These are phyloP conservation scores for Macrotrachela quadricornifera DNA, from an alignment of 1,140 invertebrate genomes.

Conservation along the genomic window DNA sequence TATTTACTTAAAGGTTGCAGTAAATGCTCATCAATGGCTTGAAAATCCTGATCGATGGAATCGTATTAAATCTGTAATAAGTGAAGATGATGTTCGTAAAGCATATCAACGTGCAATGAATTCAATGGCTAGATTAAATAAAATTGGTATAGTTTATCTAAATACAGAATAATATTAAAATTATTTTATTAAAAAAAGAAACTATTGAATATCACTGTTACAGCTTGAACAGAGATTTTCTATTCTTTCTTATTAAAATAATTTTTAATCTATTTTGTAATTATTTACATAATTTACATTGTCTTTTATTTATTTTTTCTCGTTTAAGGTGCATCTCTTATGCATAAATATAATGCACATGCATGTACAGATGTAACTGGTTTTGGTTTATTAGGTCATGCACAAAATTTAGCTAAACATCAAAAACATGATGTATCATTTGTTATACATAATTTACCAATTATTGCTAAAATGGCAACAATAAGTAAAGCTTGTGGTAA, in stretches of 20 bases:
- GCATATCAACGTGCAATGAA: slow-evolving; percentile 88
- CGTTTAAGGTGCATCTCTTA: slow-evolving; percentile 59
- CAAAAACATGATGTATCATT: slow-evolving; percentile 93
- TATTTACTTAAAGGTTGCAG: no score
- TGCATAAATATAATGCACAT: slow-evolving; percentile 95
- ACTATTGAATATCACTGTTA: background rate
- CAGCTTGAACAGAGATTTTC: background rate
- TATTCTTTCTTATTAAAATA: background rate
- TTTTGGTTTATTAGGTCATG: slow-evolving; percentile 82
- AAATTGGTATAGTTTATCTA: slow-evolving; percentile 36
- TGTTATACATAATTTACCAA: slow-evolving; percentile 85
- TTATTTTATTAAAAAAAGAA: no score
- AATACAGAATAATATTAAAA: no score
- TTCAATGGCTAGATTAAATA: slow-evolving; percentile 82
- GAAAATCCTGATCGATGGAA: slow-evolving; percentile 80
- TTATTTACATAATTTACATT: slow-evolving; percentile 3
- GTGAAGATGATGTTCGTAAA: slow-evolving; percentile 74
- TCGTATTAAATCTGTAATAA: slow-evolving; percentile 76
- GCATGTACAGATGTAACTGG: slow-evolving; percentile 91
- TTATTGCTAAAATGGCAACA: slow-evolving; percentile 89
- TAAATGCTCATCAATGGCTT: slow-evolving; percentile 89
- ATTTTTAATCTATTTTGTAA: no score
- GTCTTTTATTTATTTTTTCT: background rate
- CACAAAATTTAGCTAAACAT: slow-evolving; percentile 77
- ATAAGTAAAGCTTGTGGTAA: slow-evolving; percentile 50